phyloP scores from a whole-genome alignment of 2,113 vertebrate species.

The Tragelaphus scriptus region DNA sequence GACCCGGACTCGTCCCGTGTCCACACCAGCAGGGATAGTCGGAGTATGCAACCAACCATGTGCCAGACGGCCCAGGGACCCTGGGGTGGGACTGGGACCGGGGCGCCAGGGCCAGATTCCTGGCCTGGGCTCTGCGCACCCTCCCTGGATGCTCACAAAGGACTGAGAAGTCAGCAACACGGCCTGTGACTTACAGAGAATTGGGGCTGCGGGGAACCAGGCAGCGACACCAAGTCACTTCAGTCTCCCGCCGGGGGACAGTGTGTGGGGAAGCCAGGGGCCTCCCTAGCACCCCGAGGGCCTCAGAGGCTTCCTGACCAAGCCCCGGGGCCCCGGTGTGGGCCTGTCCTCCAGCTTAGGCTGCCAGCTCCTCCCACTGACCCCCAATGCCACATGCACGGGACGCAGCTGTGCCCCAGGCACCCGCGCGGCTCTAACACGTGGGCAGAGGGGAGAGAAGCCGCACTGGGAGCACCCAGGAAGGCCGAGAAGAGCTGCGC shows the following conservation, averaged over 20 bases:
- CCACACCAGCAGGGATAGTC: not conserved
- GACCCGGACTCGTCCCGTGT: not conserved
- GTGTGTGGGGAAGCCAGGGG: not conserved
- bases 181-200: not conserved
- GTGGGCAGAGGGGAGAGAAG: not conserved
- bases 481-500: not conserved
- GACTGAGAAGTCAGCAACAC: not conserved
- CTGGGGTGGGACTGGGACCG: not conserved
- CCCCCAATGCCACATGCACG: not conserved
- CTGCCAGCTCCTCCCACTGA: not conserved
- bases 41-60: not conserved
- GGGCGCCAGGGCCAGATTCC: not conserved
- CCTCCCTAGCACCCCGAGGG: not conserved
- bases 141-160: not conserved
- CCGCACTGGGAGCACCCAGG: not conserved
- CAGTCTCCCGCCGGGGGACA: not conserved
- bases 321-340: not conserved
- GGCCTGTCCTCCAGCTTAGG: not conserved
- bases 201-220: not conserved
- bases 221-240: not conserved
- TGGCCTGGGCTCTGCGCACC: fast-evolving
- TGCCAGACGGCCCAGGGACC: not conserved
- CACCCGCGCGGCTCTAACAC: not conserved
- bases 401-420: not conserved
- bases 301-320: not conserved